A percentile compares a stretch with the other conserved stretches of the same genome.
Evolutionary conservation across 2,888 invertebrate species (phyloP).

Genomic region (Dimorphilus gyrociliatus): DNA sequence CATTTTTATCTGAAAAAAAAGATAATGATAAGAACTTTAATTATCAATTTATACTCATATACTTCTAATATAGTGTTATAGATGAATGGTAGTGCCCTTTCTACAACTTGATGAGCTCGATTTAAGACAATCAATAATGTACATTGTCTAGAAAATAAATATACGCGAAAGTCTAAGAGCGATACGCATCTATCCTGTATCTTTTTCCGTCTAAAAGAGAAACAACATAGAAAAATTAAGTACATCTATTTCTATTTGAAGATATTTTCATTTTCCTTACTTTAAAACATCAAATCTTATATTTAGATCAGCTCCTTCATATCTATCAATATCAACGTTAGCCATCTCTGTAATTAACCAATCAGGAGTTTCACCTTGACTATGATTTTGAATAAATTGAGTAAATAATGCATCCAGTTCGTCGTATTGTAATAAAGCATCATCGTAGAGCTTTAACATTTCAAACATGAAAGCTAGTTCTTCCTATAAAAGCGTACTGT

Average conservation of each 20-base stretch:
- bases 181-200: too few species aligned
- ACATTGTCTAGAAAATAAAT: constrained; percentile 79
- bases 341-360: too few species aligned
- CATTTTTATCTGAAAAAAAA: constrained; percentile 42
- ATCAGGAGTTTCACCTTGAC: too few species aligned
- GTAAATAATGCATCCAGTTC: constrained; percentile 90
- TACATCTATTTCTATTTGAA: too few species aligned
- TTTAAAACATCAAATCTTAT: too few species aligned
- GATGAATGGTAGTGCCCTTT: constrained; percentile 70
- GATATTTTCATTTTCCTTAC: too few species aligned
- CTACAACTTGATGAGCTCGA: constrained; percentile 74
- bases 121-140: constrained; percentile 47
- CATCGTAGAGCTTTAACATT: constrained; percentile 79
- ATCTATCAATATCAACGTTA: too few species aligned
- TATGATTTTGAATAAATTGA: constrained; percentile 85
- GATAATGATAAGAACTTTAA: too few species aligned
- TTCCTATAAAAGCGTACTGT: constrained; percentile 47
- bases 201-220: too few species aligned
- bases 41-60: constrained; percentile 2
- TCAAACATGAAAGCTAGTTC: constrained; percentile 84
- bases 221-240: too few species aligned
- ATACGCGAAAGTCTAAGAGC: constrained; percentile 74
- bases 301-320: too few species aligned
- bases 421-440: constrained; percentile 87
- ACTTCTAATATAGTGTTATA: constrained; percentile 65